Evolutionary conservation across 2,113 vertebrate species (phyloP).

Genomic region (Alouatta palliata): DNA sequence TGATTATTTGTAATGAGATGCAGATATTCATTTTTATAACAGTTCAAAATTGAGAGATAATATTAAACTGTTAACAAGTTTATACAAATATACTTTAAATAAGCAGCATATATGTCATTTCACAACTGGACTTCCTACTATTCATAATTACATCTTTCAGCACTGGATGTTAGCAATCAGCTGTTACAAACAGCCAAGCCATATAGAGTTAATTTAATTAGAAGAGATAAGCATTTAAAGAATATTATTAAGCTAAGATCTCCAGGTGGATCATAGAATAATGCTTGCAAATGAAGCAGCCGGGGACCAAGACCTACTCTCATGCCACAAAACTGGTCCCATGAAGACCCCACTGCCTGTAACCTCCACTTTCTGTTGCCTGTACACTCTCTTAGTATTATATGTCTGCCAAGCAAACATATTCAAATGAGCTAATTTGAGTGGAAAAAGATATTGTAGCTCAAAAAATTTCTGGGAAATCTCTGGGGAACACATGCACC

Average conservation of each 20-base stretch:
- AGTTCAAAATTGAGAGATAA: not conserved
- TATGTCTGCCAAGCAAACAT: not conserved
- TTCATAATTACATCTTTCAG: not conserved
- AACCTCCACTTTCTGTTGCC: not conserved
- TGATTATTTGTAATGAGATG: not conserved
- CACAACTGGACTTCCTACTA: not conserved
- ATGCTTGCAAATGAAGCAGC: rapidly evolving
- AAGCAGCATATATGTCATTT: not conserved
- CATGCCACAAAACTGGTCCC: not conserved
- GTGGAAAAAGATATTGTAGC: not conserved
- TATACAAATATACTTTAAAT: not conserved
- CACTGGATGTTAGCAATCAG: not conserved
- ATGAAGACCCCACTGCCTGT: not conserved
- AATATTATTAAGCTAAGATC: not conserved
- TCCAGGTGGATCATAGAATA: not conserved
- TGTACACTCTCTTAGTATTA: not conserved
- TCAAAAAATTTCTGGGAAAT: not conserved
- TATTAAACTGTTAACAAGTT: not conserved
- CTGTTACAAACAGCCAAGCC: not conserved
- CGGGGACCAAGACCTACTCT: not conserved
- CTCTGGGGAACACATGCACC: not conserved
- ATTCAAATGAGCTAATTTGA: not conserved
- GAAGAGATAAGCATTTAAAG: not conserved
- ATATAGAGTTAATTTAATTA: not conserved
- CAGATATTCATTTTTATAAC: not conserved